A percentile compares a stretch with the other conserved stretches of the same genome.
Evolutionary conservation across 2,888 invertebrate species (phyloP).

Genomic region (Trilocha varians): DNA sequence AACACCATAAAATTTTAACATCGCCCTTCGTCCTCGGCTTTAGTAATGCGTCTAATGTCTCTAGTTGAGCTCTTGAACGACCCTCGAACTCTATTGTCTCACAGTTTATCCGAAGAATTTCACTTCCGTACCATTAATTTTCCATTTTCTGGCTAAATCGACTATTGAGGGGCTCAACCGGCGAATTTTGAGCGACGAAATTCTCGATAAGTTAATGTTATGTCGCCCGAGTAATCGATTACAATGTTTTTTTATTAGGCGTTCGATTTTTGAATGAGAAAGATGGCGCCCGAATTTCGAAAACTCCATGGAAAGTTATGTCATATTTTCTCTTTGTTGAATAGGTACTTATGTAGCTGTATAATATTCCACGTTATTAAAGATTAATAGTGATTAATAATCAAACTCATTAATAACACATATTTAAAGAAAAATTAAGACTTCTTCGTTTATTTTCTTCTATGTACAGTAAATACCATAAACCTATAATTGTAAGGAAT

Average conservation of each 20-base stretch:
- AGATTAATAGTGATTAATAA: too few relatives aligned
- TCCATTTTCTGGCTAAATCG: constrained; percentile 54
- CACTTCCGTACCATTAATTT: constrained; percentile 63
- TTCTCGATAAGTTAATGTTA: constrained; percentile 46
- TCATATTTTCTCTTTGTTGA: too few relatives aligned
- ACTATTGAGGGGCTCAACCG: constrained; percentile 44
- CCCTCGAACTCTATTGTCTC: constrained; percentile 43
- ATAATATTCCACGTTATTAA: too few relatives aligned
- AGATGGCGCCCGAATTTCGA: background rate
- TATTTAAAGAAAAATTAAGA: too few relatives aligned
- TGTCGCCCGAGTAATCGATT: constrained; percentile 26
- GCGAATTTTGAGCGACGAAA: constrained; percentile 40
- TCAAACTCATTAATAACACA: too few relatives aligned
- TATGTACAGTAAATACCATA: too few relatives aligned
- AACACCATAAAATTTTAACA: constrained; percentile 14
- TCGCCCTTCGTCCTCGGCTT: constrained; percentile 14
- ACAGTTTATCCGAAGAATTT: constrained; percentile 45
- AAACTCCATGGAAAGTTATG: too few relatives aligned
- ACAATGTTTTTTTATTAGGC: constrained; percentile 9
- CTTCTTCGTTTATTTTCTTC: too few relatives aligned
- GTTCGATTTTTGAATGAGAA: constrained; percentile 11
- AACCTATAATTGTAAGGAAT: too few relatives aligned
- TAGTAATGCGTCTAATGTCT: constrained; percentile 26
- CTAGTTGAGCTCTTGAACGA: constrained; percentile 32
- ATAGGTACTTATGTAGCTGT: too few relatives aligned